Base-by-base conservation (phyloP, 2,888 invertebrate species). In the Calameuta idolon region DNA sequence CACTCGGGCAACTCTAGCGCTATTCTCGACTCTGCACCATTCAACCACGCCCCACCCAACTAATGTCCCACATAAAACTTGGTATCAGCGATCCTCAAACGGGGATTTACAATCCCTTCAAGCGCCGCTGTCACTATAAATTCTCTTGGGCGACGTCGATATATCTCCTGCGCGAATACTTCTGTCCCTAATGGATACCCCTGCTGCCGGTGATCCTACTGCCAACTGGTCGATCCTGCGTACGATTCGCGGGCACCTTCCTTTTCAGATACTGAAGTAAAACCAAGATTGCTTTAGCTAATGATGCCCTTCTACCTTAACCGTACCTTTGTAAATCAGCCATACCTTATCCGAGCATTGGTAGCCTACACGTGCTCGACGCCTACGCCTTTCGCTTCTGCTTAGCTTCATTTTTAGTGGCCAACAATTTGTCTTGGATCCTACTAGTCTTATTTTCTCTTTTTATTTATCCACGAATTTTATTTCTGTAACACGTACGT, bases 21-120 rank as follows among this genome's bases (percentile, higher is more conserved):
- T 87, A 86, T 86, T 86, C 86, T 86, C 86, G 86, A 86, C 86
- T 86, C 86, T 79, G 85, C 89, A 85, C 88, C 89, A 87, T 89
- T 89, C 88, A 87, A 88, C 91, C 91, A 91, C 91, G 91, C 91
- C 91, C 90, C 90, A 88, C 88, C 91, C 90, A 89, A 91, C 91
- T 91, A 91, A 91, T 91, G 91, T 91, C 91, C 91, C 90, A 91
- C 91, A 91, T 91, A 91, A 91, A 91, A 91, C 91, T 91, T 90
- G 90, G 91, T 91, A 91, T 91, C 91, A 91, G 91, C 91, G 90
- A 91, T 91, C 91, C 91, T 91, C 91, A 91, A 91, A 91, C 91
- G 90, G 91, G 91, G 91, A 91, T 91, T 91, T 91, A 91, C 91
- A 91, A 91, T 91, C 91, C 91, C 91, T 91, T 91, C 91, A 91